Percentiles rank a stretch among this genome's conserved stretches.
These are phyloP conservation scores for Drosophila engyochracea DNA, from an alignment of 2,888 invertebrate genomes.

Conservation along the genomic window DNA sequence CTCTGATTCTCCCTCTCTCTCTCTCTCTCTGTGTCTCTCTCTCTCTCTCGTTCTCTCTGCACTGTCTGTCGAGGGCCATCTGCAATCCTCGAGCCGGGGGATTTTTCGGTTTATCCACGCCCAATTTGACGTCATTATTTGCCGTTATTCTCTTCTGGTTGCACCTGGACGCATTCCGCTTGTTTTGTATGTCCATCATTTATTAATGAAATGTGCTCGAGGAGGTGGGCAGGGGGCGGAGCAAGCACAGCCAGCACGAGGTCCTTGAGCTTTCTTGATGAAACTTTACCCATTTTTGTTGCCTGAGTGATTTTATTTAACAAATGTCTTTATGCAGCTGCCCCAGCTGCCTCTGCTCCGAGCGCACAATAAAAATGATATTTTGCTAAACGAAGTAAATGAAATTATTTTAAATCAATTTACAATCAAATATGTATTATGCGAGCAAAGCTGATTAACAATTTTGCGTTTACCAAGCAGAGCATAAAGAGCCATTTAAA, in stretches of 20 bases:
- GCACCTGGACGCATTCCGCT: constrained; percentile 39
- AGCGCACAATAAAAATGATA: neutral
- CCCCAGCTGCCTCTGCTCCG: neutral
- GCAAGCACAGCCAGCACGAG: neutral
- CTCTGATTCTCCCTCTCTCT: neutral
- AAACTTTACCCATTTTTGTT: neutral
- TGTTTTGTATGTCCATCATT: constrained; percentile 66
- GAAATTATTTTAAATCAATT: neutral
- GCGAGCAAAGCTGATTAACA: neutral
- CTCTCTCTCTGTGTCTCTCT: neutral
- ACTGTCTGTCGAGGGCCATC: constrained; percentile 6
- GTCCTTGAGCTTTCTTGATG: constrained; percentile 20
- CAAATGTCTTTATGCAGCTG: neutral
- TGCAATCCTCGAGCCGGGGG: constrained; percentile 20
- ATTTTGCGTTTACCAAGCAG: neutral
- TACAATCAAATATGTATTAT: neutral
- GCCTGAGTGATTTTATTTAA: neutral
- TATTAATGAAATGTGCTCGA: constrained; percentile 50
- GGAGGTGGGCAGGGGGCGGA: neutral
- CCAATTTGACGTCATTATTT: constrained; percentile 66
- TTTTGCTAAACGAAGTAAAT: neutral
- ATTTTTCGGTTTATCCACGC: constrained; percentile 27
- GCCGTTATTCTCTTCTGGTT: constrained; percentile 26
- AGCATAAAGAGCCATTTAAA: neutral
- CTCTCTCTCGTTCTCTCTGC: neutral